These are phyloP conservation scores for Pteropus alecto DNA, from an alignment of 2,113 vertebrate genomes.

Conservation along the genomic window DNA sequence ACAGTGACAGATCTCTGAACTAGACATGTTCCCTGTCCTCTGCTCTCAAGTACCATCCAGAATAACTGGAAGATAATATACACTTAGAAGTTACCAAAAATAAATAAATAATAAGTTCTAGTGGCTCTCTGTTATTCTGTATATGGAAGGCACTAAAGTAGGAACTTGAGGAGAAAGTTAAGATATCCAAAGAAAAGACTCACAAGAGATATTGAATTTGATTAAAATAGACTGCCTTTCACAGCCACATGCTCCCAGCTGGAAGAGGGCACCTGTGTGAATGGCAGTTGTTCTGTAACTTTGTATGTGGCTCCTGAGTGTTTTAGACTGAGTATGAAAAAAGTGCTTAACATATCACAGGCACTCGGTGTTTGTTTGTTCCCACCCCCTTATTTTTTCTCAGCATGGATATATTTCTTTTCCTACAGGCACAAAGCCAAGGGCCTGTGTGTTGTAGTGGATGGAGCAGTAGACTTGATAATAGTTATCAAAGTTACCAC, in stretches of 20 bases:
- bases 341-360: not conserved
- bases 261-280: not conserved
- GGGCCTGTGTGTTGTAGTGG: not conserved
- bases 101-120: too few species aligned
- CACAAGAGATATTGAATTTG: not conserved
- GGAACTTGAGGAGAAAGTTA: not conserved
- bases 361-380: not conserved
- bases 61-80: not conserved
- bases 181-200: not conserved
- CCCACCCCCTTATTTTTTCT: not conserved
- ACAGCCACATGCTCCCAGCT: fast-evolving
- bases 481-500: not conserved
- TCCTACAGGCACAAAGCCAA: not conserved
- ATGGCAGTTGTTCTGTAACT: not conserved
- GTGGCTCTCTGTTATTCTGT: not conserved
- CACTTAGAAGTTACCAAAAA: not conserved
- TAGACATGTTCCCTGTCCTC: not conserved
- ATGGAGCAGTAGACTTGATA: not conserved
- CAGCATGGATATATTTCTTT: not conserved
- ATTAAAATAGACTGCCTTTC: not conserved
- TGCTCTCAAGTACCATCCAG: not conserved
- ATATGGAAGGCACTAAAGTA: not conserved
- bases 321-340: not conserved
- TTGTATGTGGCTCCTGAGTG: not conserved
- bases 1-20: not conserved